phyloP scores from a whole-genome alignment of 2,113 vertebrate species.

The Vicugna pacos region DNA sequence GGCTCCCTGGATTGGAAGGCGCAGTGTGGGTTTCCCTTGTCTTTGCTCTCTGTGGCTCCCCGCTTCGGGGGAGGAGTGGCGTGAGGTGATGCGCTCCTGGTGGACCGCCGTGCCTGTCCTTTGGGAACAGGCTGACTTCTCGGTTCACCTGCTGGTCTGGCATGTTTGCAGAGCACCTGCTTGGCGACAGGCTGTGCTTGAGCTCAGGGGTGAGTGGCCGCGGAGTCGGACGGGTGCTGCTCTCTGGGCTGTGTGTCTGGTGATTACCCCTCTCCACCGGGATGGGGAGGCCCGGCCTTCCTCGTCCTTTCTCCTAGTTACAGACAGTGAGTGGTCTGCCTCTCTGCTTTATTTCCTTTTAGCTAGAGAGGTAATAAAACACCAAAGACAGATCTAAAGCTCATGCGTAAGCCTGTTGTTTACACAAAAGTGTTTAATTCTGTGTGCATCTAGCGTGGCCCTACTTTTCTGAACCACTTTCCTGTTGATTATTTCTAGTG shows the following conservation, averaged over 20 bases:
- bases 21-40: rapidly evolving
- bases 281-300: rapidly evolving
- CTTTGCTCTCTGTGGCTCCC: neutral
- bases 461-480: neutral
- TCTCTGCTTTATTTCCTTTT: neutral
- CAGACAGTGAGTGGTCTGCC: too few species aligned
- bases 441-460: rapidly evolving
- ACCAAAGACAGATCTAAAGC: rapidly evolving
- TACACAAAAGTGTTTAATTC: neutral
- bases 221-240: neutral
- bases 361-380: neutral
- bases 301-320: too few species aligned
- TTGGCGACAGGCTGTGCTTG: too few species aligned
- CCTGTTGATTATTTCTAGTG: neutral
- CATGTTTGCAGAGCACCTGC: neutral
- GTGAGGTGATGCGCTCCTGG: neutral
- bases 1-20: too few species aligned
- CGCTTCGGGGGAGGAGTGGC: neutral
- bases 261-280: too few species aligned
- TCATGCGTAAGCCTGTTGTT: rapidly evolving
- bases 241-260: rapidly evolving
- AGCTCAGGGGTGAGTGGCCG: neutral
- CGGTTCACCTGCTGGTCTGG: neutral
- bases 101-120: rapidly evolving
- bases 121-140: rapidly evolving